Evolutionary conservation across 2,797 vertebrate species (phyloP), one percentile per base, ranked within the genome.

Genomic region (Alfaro cultratus): DNA sequence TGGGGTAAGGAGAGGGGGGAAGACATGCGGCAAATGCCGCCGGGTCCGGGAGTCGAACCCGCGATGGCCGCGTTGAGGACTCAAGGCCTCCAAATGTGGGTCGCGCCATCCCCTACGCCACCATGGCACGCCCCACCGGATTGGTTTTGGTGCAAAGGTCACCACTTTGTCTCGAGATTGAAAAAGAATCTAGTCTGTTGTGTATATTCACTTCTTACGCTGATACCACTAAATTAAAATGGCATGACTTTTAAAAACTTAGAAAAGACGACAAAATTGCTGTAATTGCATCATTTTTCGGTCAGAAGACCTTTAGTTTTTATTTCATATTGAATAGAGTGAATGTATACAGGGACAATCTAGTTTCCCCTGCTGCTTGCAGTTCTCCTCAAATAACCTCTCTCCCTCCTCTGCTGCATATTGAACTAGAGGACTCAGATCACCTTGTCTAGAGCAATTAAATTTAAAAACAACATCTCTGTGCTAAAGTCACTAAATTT

Each of bases 341-440:
- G 31, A 15, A 43, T 16, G 73, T 74, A 55, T 62, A 34, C 53
- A 77, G 36, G 18, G 53, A 83, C 55, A 57, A 26, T 43, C 26
- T 46, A 57, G 43, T 31, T 73, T 68, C 49, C 31, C 2, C 73
- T 43, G 36, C 15, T 23, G 68, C 74, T 26, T 3, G 6, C 76
- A 74, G 85, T 81, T 79, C 84, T 87, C 82, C 76, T 88, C 83
- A 73, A 45, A 74, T 80, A 62, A 92, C 86, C 80, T 75, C 71
- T 3, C 75, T 15, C 34, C 72, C 4, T 36, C 31, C 31, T 73
- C 39, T 26, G 23, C 71, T 74, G 39, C 51, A 60, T 39, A 36
- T 47, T 60, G 53, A 73, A 29, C 12, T 26, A 29, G 31, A 15
- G 41, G 10, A 46, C 45, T 73, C 45, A 55, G 43, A 45, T 39